Evolutionary conservation across 2,797 vertebrate genomes (phyloP), one percentile per base, ranked within the genome.

Genomic region (Poecilia gillii): DNA sequence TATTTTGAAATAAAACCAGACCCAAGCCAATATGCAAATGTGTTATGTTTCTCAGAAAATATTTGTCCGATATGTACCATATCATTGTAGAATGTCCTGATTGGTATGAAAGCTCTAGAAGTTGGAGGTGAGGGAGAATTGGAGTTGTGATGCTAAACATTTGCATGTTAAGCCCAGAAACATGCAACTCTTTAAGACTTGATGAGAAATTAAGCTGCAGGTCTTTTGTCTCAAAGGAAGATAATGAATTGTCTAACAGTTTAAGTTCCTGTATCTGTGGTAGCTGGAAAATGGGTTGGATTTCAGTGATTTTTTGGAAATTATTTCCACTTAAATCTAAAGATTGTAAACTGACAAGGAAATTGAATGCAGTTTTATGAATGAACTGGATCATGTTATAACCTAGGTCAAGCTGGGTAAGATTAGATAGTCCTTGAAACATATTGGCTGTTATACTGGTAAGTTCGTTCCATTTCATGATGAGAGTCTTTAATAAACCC

Each of bases 141-240:
- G 66, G 57, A 11, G 71, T 81, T 9, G 73, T 84, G 46, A 87
- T 84, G 0, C 85, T 82, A 46, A 89, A 85, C 12, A 1, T 78
- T 36, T 33, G 1, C 43, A 45, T 9, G 25, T 28, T 28, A 18
- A 20, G 20, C 5, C 1, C 0, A 59, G 75, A 41, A 49, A 81
- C 31, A 55, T 66, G 9, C 4, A 84, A 76, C 39, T 25, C 0
- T 73, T 45, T 70, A 5, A 87, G 46, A 62, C 46, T 31, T 7
- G 85, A 85, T n/a, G 80, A 33, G 3, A 1, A 1, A 3, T 81
- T 85, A 2, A 79, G 11, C 2, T 0, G 75, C 77, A 89, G 71
- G 8, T 87, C 78, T 36, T 82, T 74, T 2, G 80, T 74, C 23
- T 84, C 9, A 36, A 89, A 85, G 0, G 72, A 81, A 5, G 25